These are phyloP conservation scores for Melopsittacus undulatus DNA, from an alignment of 2,797 vertebrate genomes.

Conservation along the genomic window DNA sequence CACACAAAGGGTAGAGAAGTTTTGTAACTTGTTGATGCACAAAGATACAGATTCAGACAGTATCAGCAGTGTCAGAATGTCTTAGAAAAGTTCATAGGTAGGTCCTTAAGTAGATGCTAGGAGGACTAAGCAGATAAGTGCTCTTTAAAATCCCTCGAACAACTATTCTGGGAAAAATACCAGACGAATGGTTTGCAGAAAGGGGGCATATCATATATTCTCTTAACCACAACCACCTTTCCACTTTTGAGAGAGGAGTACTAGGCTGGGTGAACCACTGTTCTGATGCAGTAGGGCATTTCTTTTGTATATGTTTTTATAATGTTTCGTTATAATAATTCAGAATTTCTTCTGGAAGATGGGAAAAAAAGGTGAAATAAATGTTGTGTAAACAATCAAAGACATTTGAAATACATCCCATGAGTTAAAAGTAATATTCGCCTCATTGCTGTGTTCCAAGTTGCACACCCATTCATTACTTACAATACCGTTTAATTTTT, in stretches of 20 bases:
- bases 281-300: not conserved
- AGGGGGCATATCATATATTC: not conserved
- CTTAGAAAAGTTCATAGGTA: not conserved
- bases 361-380: not conserved
- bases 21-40: not conserved
- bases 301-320: not conserved
- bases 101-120: not conserved
- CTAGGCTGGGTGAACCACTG: not conserved
- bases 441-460: not conserved
- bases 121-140: not conserved
- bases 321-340: not conserved
- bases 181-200: not conserved
- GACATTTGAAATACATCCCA: not conserved
- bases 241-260: not conserved
- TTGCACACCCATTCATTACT: not conserved
- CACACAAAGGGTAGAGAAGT: not conserved
- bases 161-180: not conserved
- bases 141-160: not conserved
- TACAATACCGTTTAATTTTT: constrained; percentile 27
- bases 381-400: constrained; percentile 16
- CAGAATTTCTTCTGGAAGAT: not conserved
- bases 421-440: not conserved
- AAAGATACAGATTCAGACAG: not conserved
- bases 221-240: not conserved
- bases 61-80: not conserved